phyloP scores from a whole-genome alignment of 2,113 vertebrate species.

The Anarrhichthys ocellatus region DNA sequence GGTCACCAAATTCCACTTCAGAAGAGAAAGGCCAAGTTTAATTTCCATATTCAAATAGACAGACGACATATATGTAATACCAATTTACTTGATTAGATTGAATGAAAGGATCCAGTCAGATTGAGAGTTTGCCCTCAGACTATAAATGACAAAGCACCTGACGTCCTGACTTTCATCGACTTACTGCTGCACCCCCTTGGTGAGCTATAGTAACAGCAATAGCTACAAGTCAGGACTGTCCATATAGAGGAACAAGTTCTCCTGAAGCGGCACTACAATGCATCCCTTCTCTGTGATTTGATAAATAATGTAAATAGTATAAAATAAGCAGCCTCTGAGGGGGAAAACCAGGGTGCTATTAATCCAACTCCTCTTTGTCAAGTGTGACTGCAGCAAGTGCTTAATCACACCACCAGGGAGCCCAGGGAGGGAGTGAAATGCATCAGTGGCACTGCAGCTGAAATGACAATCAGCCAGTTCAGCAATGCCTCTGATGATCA shows the following conservation, averaged over 20 bases:
- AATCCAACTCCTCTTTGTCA: conserved; percentile 71
- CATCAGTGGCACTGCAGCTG: conserved; percentile 75
- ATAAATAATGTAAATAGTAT: conserved; percentile 73
- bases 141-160: conserved; percentile 64
- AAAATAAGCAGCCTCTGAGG: conserved; percentile 42
- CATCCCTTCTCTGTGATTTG: conserved; percentile 58
- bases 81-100: neutral
- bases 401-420: conserved; percentile 74
- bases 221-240: conserved; percentile 37
- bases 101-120: conserved; percentile 30
- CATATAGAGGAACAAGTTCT: conserved; percentile 21
- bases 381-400: conserved; percentile 69
- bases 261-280: conserved; percentile 22
- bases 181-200: conserved; percentile 41
- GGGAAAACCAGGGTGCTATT: conserved; percentile 59
- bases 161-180: conserved; percentile 38
- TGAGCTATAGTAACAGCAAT: conserved; percentile 29
- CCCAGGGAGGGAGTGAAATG: conserved; percentile 68
- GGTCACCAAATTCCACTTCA: conserved; percentile 52
- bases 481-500: conserved; percentile 75
- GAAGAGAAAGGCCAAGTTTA: conserved; percentile 57
- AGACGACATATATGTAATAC: conserved; percentile 10
- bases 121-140: conserved; percentile 49
- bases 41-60: conserved; percentile 39
- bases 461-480: conserved; percentile 79